Percentiles rank a stretch among this genome's conserved stretches.
These are phyloP conservation scores for Crocallis elinguaria DNA, from an alignment of 2,888 invertebrate species.

Conservation along the genomic window DNA sequence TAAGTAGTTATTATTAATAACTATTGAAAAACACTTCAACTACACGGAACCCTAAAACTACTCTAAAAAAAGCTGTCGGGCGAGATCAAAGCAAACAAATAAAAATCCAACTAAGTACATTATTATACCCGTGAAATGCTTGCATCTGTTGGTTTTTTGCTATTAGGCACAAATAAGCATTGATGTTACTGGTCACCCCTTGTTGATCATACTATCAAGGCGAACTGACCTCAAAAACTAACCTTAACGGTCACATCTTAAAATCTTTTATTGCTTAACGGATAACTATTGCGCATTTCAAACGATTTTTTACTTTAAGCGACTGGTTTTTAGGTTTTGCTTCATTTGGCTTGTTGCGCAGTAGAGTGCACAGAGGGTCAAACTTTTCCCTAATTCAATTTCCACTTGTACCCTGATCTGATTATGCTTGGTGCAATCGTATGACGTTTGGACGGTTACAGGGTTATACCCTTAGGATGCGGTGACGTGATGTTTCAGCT, in stretches of 20 bases:
- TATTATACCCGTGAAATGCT: conserved; percentile 83
- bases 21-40: background rate
- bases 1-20: too few species aligned
- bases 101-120: conserved; percentile 81
- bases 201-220: conserved; percentile 32
- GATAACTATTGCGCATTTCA: background rate
- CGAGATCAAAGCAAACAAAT: conserved; percentile 76
- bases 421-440: conserved; percentile 69
- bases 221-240: conserved; percentile 16
- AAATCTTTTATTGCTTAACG: background rate
- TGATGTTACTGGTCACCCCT: conserved; percentile 71
- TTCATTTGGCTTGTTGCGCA: conserved; percentile 23
- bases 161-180: conserved; percentile 82
- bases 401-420: conserved; percentile 76
- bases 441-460: conserved; percentile 56
- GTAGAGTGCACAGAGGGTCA: conserved; percentile 63
- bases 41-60: conserved; percentile 36
- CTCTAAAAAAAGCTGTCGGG: conserved; percentile 45
- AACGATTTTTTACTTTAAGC: conserved; percentile 7
- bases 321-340: conserved; percentile 18
- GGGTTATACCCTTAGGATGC: conserved; percentile 47
- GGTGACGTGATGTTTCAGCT: conserved; percentile 39
- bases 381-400: conserved; percentile 77
- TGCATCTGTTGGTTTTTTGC: conserved; percentile 83
- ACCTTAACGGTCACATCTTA: conserved; percentile 12